Conservation (phyloP, 1,140 invertebrate species). For the Chlorops oryzae region DNA sequence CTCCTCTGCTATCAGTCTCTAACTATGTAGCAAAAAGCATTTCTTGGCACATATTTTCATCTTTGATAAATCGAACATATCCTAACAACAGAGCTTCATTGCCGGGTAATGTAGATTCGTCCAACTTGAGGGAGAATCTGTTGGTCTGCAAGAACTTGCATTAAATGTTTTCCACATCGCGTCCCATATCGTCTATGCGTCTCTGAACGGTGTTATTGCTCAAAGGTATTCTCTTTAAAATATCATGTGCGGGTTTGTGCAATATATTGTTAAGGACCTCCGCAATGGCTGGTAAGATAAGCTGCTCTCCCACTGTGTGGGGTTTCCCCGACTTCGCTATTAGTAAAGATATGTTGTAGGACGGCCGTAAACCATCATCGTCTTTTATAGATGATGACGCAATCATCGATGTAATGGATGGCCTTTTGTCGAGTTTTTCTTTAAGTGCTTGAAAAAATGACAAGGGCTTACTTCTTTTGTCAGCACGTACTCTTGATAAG, state of each 20-base stretch:
- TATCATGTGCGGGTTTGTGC: conserved; percentile 37
- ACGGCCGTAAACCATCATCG: conserved; percentile 41
- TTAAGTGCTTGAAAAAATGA: no score
- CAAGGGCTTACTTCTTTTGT: no score
- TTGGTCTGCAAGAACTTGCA: conserved; percentile 35
- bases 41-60: no score
- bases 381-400: conserved; percentile 26
- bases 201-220: conserved; percentile 44
- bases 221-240: conserved; percentile 42
- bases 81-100: no score
- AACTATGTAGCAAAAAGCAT: no score
- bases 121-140: conserved; percentile 41
- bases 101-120: conserved; percentile 45
- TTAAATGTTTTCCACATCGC: conserved; percentile 40
- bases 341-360: conserved; percentile 45
- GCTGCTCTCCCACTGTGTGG: conserved; percentile 40
- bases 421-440: no score
- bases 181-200: conserved; percentile 46
- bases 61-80: no score
- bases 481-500: no score
- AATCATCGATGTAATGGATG: no score
- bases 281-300: conserved; percentile 42
- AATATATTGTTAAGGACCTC: conserved; percentile 35
- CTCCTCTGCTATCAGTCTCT: no score
- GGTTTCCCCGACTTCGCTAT: conserved; percentile 44